Evolutionary conservation across 1,140 invertebrate genomes (phyloP).

Genomic region (Bradysia coprophila): DNA sequence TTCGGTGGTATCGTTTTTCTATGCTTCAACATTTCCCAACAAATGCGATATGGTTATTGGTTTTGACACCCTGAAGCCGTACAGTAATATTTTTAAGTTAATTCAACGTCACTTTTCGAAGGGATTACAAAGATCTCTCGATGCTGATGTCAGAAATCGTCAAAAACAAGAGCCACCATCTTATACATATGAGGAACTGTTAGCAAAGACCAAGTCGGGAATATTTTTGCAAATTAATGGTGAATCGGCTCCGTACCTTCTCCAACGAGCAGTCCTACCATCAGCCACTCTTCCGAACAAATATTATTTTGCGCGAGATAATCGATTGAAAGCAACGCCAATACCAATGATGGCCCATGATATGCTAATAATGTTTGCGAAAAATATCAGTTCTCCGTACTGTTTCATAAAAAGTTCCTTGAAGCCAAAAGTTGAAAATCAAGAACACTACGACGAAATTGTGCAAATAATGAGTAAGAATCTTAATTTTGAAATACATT

Average conservation of each 20-base stretch:
- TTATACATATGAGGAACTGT: constrained; percentile 32
- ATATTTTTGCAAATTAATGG: too few species aligned
- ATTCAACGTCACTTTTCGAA: not conserved
- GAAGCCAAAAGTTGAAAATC: constrained; percentile 26
- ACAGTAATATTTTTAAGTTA: not conserved
- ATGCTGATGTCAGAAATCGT: constrained; percentile 19
- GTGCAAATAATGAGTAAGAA: too few species aligned
- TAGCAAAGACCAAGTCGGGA: constrained; percentile 27
- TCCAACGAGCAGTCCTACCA: constrained; percentile 28
- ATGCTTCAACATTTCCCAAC: constrained; percentile 29
- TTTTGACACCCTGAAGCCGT: constrained; percentile 31
- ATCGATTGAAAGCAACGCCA: constrained; percentile 35
- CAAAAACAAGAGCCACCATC: constrained; percentile 25
- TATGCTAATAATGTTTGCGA: constrained; percentile 21
- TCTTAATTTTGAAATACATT: constrained; percentile 32
- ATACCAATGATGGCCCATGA: too few species aligned
- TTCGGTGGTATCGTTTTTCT: constrained; percentile 29
- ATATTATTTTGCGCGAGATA: constrained; percentile 32
- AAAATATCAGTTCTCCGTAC: constrained; percentile 25
- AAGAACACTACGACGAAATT: constrained; percentile 29
- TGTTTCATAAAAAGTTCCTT: constrained; percentile 29
- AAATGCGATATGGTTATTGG: constrained; percentile 35
- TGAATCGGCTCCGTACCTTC: constrained; percentile 25
- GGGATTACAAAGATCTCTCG: constrained; percentile 33
- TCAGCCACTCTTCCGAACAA: constrained; percentile 27